Conservation (phyloP, 2,797 vertebrate species). For the Danio kyathit region DNA sequence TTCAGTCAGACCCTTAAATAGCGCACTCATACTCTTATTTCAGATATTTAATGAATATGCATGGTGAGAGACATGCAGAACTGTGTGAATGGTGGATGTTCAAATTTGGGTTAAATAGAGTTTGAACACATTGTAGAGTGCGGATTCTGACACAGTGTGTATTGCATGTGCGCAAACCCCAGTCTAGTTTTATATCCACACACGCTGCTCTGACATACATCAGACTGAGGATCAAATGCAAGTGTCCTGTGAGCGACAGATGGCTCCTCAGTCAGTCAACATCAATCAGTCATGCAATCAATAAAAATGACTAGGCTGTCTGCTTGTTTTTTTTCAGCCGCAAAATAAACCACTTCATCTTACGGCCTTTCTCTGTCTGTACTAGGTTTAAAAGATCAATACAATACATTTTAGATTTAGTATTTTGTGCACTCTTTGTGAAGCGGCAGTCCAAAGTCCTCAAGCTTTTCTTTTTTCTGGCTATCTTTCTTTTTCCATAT, state of each 20-base stretch:
- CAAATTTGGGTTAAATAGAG: background rate
- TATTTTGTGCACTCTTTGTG: constrained; percentile 4
- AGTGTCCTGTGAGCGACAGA: constrained; percentile 45
- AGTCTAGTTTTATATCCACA: background rate
- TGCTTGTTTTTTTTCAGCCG: constrained; percentile 23
- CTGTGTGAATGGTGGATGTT: background rate
- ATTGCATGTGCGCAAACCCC: background rate
- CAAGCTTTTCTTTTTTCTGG: constrained; percentile 30
- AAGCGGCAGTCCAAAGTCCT: background rate
- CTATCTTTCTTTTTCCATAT: constrained; percentile 10
- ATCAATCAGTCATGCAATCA: constrained; percentile 55
- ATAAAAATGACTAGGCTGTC: constrained; percentile 44
- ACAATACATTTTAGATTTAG: constrained; percentile 1
- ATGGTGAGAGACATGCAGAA: too few species aligned
- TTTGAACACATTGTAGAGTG: background rate
- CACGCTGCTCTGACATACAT: constrained; percentile 22
- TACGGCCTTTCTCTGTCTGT: background rate
- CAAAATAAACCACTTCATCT: constrained; percentile 40
- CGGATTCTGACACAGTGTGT: background rate
- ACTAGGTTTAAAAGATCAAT: constrained; percentile 32
- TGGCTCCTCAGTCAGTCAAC: constrained; percentile 46
- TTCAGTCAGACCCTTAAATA: background rate
- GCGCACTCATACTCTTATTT: background rate
- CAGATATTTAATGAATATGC: background rate
- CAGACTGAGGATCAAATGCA: constrained; percentile 33